These are phyloP conservation scores for Nymphalis io DNA, from an alignment of 1,140 invertebrate genomes.

Conservation along the genomic window DNA sequence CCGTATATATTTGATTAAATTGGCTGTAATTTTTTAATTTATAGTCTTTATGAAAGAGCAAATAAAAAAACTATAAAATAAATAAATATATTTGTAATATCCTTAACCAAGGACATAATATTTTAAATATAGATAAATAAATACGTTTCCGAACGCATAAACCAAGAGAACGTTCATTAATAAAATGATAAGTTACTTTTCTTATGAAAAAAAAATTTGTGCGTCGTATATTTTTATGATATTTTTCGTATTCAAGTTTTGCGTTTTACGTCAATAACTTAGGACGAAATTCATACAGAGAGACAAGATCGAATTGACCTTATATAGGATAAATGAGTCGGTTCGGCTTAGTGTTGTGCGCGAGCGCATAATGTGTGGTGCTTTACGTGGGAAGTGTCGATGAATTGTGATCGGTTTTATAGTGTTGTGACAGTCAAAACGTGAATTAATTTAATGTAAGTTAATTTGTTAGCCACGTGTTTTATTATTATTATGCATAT, in stretches of 20 bases:
- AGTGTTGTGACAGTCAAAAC: conserved; percentile 4
- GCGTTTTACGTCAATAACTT: conserved; percentile 7
- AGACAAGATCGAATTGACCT: background rate
- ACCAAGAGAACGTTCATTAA: background rate
- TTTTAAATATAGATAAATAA: too few species aligned
- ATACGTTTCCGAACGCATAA: too few species aligned
- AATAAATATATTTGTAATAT: too few species aligned
- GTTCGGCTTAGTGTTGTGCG: conserved; percentile 21
- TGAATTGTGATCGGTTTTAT: background rate
- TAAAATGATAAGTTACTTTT: background rate
- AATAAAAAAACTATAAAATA: too few species aligned
- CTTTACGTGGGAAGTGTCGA: conserved; percentile 18
- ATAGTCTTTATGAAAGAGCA: too few species aligned
- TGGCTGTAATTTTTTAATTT: too few species aligned
- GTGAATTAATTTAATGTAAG: background rate
- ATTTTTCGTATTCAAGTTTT: background rate
- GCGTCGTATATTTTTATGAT: background rate
- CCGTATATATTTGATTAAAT: too few species aligned
- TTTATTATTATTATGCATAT: too few species aligned
- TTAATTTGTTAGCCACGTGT: background rate
- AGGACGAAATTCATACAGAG: background rate
- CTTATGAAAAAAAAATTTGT: background rate
- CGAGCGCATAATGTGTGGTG: conserved; percentile 16
- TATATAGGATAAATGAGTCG: conserved; percentile 28
- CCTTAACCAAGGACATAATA: too few species aligned